phyloP scores from a whole-genome alignment of 2,888 invertebrate genomes.

The Trachelus troglodyta region DNA sequence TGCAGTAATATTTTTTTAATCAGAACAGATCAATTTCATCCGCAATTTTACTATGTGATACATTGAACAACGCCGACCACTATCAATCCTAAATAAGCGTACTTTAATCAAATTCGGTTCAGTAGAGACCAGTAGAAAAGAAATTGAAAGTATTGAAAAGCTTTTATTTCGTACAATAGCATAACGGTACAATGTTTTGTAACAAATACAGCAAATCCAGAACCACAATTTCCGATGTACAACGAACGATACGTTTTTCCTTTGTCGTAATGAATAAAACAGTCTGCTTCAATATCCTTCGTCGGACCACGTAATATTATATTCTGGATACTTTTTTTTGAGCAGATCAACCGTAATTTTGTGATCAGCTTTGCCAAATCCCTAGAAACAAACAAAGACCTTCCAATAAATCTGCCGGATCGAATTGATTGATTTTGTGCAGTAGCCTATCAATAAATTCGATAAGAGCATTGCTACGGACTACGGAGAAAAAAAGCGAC shows the following conservation, averaged over 20 bases:
- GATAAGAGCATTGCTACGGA: not conserved
- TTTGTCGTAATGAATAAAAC: not conserved
- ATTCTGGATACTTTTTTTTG: conserved; percentile 79
- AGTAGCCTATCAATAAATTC: not conserved
- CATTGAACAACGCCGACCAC: not conserved
- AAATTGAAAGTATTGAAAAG: not conserved
- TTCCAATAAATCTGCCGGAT: not conserved
- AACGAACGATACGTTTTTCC: not conserved
- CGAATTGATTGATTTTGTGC: not conserved
- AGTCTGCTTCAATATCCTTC: conserved; percentile 75
- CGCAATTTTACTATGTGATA: not conserved
- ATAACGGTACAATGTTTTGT: not conserved
- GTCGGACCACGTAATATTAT: conserved; percentile 84
- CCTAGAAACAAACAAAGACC: conserved; percentile 64
- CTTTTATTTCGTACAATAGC: not conserved
- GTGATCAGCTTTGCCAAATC: conserved; percentile 93
- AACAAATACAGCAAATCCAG: not conserved
- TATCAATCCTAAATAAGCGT: not conserved
- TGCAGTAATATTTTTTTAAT: not conserved
- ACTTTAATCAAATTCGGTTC: not conserved
- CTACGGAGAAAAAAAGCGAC: not conserved
- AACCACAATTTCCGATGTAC: not conserved
- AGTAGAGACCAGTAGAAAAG: not conserved
- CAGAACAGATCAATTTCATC: not conserved
- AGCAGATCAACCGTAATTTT: conserved; percentile 79